A percentile compares a stretch with the other conserved stretches of the same genome.
phyloP scores from a whole-genome alignment of 2,888 invertebrate species.

The Drosophila nr. medialis region DNA sequence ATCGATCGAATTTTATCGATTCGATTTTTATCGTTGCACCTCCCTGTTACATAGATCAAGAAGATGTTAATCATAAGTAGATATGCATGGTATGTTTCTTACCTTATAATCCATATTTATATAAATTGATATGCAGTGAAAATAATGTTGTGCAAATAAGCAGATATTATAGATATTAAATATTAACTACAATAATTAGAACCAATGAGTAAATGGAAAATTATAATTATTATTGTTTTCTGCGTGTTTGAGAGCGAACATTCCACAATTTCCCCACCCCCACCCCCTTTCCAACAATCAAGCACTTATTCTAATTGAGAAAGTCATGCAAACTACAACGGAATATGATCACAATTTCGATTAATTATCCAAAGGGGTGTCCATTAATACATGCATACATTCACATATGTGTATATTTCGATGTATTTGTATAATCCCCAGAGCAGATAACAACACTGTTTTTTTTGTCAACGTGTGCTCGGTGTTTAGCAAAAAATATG shows the following conservation, averaged over 20 bases:
- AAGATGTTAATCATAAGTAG: not conserved
- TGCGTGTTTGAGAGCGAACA: not conserved
- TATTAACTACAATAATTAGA: not conserved
- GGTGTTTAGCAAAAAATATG: not conserved
- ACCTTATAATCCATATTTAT: not conserved
- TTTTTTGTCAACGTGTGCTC: slow-evolving; percentile 5
- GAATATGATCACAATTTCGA: slow-evolving; percentile 44
- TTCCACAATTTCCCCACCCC: not conserved
- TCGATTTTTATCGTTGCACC: not conserved
- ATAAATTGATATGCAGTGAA: not conserved
- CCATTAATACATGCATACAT: not conserved
- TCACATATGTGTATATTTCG: not conserved
- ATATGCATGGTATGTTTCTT: not conserved
- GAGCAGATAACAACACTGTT: slow-evolving; percentile 6
- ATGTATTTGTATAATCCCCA: not conserved
- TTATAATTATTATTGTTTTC: slow-evolving; percentile 4
- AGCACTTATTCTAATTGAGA: slow-evolving; percentile 51
- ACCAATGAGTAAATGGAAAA: not conserved
- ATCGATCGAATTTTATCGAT: not conserved
- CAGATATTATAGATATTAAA: not conserved
- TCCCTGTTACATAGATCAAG: not conserved
- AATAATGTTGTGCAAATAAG: not conserved
- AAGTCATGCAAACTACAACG: slow-evolving; percentile 45
- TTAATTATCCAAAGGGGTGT: slow-evolving; percentile 43
- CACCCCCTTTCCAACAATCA: not conserved